Percentiles rank a stretch among this genome's conserved stretches.
phyloP scores from a whole-genome alignment of 2,888 invertebrate genomes.

The Nymphalis polychloros region DNA sequence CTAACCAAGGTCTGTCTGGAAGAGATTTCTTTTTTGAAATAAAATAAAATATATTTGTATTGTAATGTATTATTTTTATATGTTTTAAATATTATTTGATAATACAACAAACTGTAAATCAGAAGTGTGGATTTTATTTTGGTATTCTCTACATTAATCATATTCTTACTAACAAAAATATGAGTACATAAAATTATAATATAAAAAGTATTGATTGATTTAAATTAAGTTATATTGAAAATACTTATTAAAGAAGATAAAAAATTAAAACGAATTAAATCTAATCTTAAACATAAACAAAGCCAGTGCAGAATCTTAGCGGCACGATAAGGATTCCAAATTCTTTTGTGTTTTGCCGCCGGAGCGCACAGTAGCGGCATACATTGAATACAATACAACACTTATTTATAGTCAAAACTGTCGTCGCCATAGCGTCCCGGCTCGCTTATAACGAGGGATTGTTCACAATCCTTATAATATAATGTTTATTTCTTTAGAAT shows the following conservation, averaged over 20 bases:
- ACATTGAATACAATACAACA: constrained; percentile 81
- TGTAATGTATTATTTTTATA: too few relatives aligned
- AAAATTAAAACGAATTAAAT: constrained; percentile 16
- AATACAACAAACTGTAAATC: too few relatives aligned
- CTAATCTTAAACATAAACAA: constrained; percentile 37
- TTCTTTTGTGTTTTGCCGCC: constrained; percentile 78
- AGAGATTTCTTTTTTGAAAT: too few relatives aligned
- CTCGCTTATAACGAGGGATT: constrained; percentile 49
- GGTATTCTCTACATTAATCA: too few relatives aligned
- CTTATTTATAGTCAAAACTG: constrained; percentile 82
- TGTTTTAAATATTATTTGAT: too few relatives aligned
- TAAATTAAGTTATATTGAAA: background rate
- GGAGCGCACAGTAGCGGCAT: constrained; percentile 70
- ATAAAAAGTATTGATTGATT: too few relatives aligned
- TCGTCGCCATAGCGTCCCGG: constrained; percentile 76
- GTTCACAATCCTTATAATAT: constrained; percentile 38
- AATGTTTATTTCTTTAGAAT: background rate
- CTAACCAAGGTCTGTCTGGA: too few relatives aligned
- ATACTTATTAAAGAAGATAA: background rate
- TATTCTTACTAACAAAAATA: too few relatives aligned
- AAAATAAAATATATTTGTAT: too few relatives aligned
- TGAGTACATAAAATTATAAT: too few relatives aligned
- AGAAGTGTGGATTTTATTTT: too few relatives aligned
- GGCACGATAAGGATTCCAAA: constrained; percentile 70
- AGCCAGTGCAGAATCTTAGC: constrained; percentile 47